Base-by-base conservation (phyloP, 2,113 vertebrate genomes). In the Bombycilla garrulus region DNA sequence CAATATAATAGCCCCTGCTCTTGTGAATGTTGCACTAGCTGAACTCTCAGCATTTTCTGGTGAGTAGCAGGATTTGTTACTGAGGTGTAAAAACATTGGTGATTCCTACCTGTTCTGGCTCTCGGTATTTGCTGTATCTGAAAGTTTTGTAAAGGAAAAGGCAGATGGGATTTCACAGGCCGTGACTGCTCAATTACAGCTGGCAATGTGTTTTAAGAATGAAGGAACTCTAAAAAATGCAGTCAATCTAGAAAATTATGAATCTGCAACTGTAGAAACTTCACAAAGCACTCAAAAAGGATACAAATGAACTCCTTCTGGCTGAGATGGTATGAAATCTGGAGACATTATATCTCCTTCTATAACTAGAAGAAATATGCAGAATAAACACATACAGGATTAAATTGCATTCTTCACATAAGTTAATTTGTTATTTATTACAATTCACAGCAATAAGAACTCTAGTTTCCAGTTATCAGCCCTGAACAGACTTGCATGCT, bases 231-330 rank as follows among this genome's bases (percentile, higher is more conserved):
- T 54, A 45, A 38, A 96, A 67, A 29, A 53, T 1, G 0, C 18
- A 35, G 12, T 18, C 31, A 56, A 45, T 53, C 22, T 38, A 51
- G 50, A 50, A 78, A 77, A 73, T 16, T 10, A 7, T 23, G 58
- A 26, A 36, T 71, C 23, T 61, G 23, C 20, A 60, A 48, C 33
- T 60, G 18, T 14, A 69, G 57, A 53, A 38, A 24, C 10, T 45
- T 84, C 56, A 64, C 19, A 64, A 66, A 70, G 21, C 13, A 8
- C 35, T 77, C 38, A 33, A 44, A 53, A 98, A 99, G 99, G 99
- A 99, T 99, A 99, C 99, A 99, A 97, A 88, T 99, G 98, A 95
- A 99, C 98, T 70, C 98, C 98, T 97, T 99, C 99, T 15, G 98
- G 99, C 65, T 99, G 98, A 50, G 98, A 99, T 3, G 98, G 99